Evolutionary conservation across 2,797 vertebrate species (phyloP).

Genomic region (Garrulus glandarius): DNA sequence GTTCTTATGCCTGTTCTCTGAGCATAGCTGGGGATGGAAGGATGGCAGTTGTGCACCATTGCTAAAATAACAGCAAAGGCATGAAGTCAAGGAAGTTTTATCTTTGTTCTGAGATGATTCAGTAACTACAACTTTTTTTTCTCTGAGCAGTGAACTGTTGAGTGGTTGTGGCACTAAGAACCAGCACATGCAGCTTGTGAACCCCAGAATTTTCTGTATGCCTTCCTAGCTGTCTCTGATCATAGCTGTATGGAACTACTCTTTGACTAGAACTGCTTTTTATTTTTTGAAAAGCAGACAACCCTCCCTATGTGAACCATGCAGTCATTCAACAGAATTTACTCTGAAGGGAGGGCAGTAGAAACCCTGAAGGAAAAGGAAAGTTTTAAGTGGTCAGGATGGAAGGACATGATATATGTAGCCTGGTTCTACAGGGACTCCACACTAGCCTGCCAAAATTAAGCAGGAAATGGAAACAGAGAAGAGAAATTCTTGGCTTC

Average conservation of each 20-base stretch:
- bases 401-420: background rate
- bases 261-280: background rate
- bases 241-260: background rate
- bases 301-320: background rate
- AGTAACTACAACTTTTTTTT: background rate
- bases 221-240: background rate
- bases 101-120: background rate
- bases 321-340: background rate
- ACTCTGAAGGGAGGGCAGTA: background rate
- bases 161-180: background rate
- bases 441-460: background rate
- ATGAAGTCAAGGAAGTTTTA: background rate
- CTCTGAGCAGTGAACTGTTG: background rate
- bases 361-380: background rate
- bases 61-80: background rate
- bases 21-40: background rate
- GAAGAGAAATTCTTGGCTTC: constrained; percentile 17
- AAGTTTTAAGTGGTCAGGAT: background rate
- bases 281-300: background rate
- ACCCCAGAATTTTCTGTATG: background rate
- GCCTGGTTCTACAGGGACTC: background rate
- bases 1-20: background rate
- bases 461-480: background rate
- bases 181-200: background rate
- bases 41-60: background rate